These are phyloP conservation scores for Dipodomys merriami DNA, from an alignment of 2,113 vertebrate species.

Conservation along the genomic window DNA sequence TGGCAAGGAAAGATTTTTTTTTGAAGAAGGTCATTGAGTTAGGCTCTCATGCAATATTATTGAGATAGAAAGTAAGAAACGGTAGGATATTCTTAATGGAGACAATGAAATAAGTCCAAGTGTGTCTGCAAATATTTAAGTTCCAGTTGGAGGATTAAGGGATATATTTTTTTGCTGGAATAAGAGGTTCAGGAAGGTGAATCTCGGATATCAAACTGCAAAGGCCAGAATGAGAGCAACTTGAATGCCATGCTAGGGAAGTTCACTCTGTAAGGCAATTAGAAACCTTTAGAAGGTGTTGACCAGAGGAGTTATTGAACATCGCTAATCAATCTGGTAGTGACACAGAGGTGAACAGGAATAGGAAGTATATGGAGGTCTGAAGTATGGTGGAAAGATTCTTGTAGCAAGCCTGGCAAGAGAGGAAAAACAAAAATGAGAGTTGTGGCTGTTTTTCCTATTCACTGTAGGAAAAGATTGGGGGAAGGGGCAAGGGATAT, in stretches of 20 bases:
- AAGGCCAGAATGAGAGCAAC: not conserved
- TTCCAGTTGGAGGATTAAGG: not conserved
- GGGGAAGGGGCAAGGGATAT: conserved; percentile 62
- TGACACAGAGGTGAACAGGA: not conserved
- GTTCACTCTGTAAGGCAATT: not conserved
- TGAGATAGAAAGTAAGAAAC: not conserved
- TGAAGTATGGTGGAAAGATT: not conserved
- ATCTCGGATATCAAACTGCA: not conserved
- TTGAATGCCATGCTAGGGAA: not conserved
- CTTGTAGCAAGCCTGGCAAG: not conserved
- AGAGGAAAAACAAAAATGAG: conserved; percentile 19
- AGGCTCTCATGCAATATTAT: not conserved
- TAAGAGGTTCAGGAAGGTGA: not conserved
- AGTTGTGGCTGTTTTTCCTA: not conserved
- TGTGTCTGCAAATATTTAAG: not conserved
- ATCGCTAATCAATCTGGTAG: not conserved
- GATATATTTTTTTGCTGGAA: not conserved
- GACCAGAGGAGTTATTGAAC: not conserved
- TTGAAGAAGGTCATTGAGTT: not conserved
- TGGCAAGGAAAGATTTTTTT: not conserved
- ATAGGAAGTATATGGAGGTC: not conserved
- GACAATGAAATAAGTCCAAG: not conserved
- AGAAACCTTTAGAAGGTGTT: not conserved
- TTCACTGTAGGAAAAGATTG: conserved; percentile 36
- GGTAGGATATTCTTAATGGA: not conserved